Percentiles rank a stretch among this genome's conserved stretches.
Conservation (phyloP, 2,113 vertebrate genomes). For the Sciurus niger region DNA sequence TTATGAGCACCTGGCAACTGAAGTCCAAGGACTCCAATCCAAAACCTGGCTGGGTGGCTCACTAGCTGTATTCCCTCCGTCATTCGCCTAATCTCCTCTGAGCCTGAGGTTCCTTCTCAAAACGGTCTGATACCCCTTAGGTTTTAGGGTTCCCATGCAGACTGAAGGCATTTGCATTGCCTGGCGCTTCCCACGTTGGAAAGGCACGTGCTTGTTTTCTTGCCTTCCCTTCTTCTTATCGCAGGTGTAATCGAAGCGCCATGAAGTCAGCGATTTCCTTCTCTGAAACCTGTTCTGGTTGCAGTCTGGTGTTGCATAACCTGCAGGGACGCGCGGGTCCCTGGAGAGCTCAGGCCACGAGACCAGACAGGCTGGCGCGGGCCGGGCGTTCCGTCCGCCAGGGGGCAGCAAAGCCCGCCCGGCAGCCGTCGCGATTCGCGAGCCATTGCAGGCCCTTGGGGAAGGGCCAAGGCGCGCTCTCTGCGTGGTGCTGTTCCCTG, state of each 20-base stretch:
- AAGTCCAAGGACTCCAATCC: not conserved
- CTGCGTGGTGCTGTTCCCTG: not conserved
- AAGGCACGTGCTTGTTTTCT: not conserved
- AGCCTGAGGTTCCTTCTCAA: not conserved
- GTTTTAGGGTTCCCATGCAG: not conserved
- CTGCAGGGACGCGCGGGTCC: not conserved
- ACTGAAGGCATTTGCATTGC: fast-evolving
- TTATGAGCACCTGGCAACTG: not conserved
- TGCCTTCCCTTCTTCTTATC: not conserved
- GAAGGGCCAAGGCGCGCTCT: not conserved
- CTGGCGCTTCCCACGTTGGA: fast-evolving
- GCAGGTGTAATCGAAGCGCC: not conserved
- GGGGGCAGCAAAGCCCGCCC: conserved; percentile 78
- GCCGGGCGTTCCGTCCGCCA: conserved; percentile 54
- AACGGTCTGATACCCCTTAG: not conserved
- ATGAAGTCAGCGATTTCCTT: not conserved
- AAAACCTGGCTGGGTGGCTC: not conserved
- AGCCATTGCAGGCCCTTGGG: not conserved
- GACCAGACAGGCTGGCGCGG: not conserved
- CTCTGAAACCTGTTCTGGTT: not conserved
- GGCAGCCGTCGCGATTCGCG: fast-evolving
- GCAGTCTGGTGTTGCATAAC: conserved; percentile 66
- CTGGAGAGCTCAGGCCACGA: not conserved
- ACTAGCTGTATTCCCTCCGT: fast-evolving
- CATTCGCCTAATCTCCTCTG: not conserved